Evolutionary conservation across 1,140 invertebrate genomes (phyloP), one percentile per base, ranked within the genome.

Genomic region (Tyrophagus putrescentiae): DNA sequence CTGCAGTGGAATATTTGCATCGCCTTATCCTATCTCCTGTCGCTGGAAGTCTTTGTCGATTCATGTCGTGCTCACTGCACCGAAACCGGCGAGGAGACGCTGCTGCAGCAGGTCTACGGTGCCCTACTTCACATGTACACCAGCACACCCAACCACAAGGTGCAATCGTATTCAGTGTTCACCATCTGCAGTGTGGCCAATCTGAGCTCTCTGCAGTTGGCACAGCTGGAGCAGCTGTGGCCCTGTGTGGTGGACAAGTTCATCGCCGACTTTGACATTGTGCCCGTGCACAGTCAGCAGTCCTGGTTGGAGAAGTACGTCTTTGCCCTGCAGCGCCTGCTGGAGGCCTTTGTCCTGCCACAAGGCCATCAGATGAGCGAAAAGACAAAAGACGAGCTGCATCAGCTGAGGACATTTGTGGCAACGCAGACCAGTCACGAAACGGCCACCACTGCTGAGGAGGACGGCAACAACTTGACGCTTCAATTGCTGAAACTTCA

Each of bases 1-100:
- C 52, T 54, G 21, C 52, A 54, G 39, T 54, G 52, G 52, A 54
- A 54, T 33, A 54, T 54, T 54, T 54, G 52, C 39, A 54, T 54
- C 13, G 52, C 13, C 18, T 33, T 54, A 11, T 54, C 52, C 9
- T 54, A 54, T 33, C 3, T 54, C 3, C 25, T 54, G n/a, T 34
- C 52, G 21, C n/a, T 54, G 31, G 52, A 54, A 11, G 21, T 16
- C 18, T 54, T 54, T 31, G 23, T 52, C n/a, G 23, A 52, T 28
- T 3, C 39, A 13, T 31, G 52, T 29, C 45, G 7, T 25, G 31
- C 7, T 18, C 7, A 48, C 31, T 48, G n/a, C n/a, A n/a, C n/a
- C n/a, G n/a, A n/a, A n/a, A n/a, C 45, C 32, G n/a, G 28, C 6
- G 31, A 1, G 11, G 13, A 2, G 2, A 25, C 32, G n/a, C 3